Conservation (phyloP, 2,888 invertebrate species). For the Acleris literana region DNA sequence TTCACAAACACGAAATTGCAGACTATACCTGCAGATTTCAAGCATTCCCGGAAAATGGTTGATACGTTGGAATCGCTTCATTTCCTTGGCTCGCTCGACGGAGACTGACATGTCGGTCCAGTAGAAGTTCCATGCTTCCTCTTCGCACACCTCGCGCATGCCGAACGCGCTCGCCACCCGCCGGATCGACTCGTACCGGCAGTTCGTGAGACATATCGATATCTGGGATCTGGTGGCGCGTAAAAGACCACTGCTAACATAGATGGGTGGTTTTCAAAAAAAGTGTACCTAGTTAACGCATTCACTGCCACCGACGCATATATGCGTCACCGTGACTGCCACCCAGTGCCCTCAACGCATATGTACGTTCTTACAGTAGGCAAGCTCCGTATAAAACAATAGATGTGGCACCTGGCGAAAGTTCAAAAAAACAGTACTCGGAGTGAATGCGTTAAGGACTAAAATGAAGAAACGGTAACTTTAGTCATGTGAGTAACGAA, state of each 20-base stretch:
- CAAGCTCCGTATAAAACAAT: too few species aligned
- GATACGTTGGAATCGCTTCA: constrained; percentile 96
- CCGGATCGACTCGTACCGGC: constrained; percentile 89
- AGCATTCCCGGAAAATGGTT: constrained; percentile 97
- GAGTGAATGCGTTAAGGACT: too few species aligned
- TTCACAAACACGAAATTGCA: not conserved
- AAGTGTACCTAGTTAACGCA: not conserved
- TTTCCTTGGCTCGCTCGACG: constrained; percentile 93
- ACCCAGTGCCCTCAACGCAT: too few species aligned
- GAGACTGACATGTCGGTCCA: constrained; percentile 96
- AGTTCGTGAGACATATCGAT: constrained; percentile 87
- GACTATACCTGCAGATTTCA: constrained; percentile 88
- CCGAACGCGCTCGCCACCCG: constrained; percentile 88
- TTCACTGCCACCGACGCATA: too few species aligned
- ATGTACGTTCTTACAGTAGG: too few species aligned
- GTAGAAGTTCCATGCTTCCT: constrained; percentile 94
- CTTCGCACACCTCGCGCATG: constrained; percentile 90
- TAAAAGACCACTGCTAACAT: constrained; percentile 17
- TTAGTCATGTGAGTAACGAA: too few species aligned
- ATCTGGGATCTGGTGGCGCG: constrained; percentile 69
- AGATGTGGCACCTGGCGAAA: too few species aligned
- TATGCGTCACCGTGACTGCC: too few species aligned
- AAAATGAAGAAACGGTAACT: too few species aligned
- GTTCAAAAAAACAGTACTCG: too few species aligned
- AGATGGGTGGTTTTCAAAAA: not conserved